Conservation (phyloP, 2,113 vertebrate species). For the Tiliqua scincoides region DNA sequence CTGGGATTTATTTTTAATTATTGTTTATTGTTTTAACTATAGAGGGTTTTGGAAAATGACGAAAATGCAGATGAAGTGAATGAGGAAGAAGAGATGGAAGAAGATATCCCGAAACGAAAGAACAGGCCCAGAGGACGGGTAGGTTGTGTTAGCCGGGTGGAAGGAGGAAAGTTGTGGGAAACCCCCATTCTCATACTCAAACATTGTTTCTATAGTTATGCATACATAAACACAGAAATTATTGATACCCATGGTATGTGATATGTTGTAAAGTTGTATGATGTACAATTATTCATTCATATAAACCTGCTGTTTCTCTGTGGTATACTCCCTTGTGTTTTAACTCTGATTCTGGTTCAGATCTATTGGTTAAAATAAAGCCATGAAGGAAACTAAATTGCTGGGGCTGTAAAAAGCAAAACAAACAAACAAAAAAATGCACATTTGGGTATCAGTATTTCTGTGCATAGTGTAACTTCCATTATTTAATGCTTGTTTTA, state of each 20-base stretch:
- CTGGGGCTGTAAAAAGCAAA: neutral
- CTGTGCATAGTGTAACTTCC: neutral
- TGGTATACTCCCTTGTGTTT: neutral
- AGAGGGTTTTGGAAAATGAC: conserved; percentile 96
- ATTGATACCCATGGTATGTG: neutral
- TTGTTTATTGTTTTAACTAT: conserved; percentile 62
- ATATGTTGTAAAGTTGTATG: conserved; percentile 10
- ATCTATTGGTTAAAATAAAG: neutral
- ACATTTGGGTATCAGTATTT: neutral
- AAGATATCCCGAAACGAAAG: conserved; percentile 95
- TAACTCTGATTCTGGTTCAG: neutral
- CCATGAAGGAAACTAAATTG: neutral
- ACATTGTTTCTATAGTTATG: neutral
- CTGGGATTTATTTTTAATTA: conserved; percentile 20
- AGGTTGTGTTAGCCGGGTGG: conserved; percentile 62
- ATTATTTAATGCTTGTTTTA: neutral
- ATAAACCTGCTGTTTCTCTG: neutral
- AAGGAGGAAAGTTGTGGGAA: conserved; percentile 13
- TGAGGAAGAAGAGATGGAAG: conserved; percentile 94
- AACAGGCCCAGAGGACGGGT: conserved; percentile 95
- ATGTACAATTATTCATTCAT: neutral
- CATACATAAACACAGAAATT: neutral
- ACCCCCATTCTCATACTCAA: conserved; percentile 20
- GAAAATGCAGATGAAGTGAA: conserved; percentile 94
- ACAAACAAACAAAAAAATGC: neutral